These are phyloP conservation scores for Patagioenas fasciata DNA, from an alignment of 2,113 vertebrate genomes.

Conservation along the genomic window DNA sequence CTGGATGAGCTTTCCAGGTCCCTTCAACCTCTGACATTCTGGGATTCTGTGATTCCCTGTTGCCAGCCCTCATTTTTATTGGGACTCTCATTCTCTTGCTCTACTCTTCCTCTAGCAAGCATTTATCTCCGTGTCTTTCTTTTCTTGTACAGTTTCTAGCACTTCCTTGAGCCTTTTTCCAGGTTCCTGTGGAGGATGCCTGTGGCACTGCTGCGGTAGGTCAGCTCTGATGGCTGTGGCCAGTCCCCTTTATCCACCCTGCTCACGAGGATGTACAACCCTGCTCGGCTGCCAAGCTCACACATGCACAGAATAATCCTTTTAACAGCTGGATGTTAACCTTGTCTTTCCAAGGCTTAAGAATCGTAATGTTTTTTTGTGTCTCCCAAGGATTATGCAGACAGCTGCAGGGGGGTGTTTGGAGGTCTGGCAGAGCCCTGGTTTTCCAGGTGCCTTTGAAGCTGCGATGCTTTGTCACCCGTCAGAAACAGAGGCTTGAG, in stretches of 20 bases:
- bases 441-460: background rate
- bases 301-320: background rate
- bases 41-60: background rate
- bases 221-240: background rate
- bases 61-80: background rate
- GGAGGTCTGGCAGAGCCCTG: background rate
- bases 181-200: background rate
- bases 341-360: background rate
- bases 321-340: background rate
- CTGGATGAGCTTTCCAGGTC: too few relatives aligned
- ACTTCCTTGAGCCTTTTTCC: background rate
- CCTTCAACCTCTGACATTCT: too few relatives aligned
- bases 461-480: background rate
- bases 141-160: background rate
- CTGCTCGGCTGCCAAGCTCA: background rate
- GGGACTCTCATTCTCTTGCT: background rate
- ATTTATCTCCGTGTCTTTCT: background rate
- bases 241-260: background rate
- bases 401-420: background rate
- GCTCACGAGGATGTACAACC: fast-evolving
- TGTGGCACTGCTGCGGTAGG: background rate
- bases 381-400: background rate
- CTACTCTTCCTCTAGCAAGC: background rate
- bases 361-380: background rate
- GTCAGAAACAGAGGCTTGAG: background rate